Evolutionary conservation across 2,113 vertebrate species (phyloP).

Genomic region (Mystacornis crossleyi): DNA sequence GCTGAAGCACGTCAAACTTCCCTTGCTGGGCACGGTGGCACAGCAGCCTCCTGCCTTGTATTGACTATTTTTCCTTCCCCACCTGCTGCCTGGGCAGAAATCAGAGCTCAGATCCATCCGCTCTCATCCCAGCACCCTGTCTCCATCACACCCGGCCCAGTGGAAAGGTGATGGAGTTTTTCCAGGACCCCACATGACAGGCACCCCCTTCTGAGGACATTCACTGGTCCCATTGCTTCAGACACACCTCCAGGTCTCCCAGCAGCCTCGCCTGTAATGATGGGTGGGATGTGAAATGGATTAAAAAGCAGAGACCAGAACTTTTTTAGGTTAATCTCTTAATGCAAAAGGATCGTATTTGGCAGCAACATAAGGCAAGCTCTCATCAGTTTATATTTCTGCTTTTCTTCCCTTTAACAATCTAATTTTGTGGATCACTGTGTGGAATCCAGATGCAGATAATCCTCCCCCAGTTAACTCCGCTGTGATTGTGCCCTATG

Average conservation of each 20-base stretch:
- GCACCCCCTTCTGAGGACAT: neutral
- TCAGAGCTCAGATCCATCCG: neutral
- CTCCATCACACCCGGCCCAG: neutral
- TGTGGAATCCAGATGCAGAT: neutral
- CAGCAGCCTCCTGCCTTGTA: neutral
- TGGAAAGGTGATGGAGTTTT: neutral
- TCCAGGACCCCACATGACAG: neutral
- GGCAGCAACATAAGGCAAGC: neutral
- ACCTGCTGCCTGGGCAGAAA: neutral
- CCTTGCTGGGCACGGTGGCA: fast-evolving
- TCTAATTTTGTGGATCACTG: neutral
- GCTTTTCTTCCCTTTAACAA: conserved; percentile 2
- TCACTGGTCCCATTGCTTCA: neutral
- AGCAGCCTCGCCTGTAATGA: neutral
- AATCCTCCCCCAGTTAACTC: neutral
- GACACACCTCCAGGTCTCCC: neutral
- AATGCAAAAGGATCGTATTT: neutral
- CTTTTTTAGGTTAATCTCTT: conserved; percentile 15
- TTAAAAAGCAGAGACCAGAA: neutral
- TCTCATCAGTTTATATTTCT: conserved; percentile 14
- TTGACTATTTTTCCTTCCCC: neutral
- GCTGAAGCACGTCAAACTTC: neutral
- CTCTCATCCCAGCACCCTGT: neutral
- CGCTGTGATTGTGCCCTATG: neutral
- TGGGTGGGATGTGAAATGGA: neutral